Evolutionary conservation across 2,797 vertebrate species (phyloP).

Genomic region (Pteropus rufus): DNA sequence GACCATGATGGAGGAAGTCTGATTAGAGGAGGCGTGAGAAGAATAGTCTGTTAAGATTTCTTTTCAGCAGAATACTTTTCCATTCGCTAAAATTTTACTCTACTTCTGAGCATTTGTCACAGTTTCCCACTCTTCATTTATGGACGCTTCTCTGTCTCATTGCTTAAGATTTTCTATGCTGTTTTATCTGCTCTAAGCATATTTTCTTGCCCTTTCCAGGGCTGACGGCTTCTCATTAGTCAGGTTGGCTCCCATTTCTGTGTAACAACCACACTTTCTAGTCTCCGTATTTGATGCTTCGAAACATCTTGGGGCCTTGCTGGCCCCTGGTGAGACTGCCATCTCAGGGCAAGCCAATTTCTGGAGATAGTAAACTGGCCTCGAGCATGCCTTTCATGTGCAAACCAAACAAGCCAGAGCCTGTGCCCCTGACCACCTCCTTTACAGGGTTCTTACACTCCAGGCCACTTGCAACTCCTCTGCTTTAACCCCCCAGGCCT

Average conservation of each 20-base stretch:
- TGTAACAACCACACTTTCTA: neutral
- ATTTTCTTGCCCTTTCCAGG: neutral
- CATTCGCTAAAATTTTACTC: neutral
- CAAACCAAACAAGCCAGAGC: neutral
- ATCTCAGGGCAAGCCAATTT: neutral
- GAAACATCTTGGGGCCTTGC: neutral
- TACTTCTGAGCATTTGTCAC: neutral
- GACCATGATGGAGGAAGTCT: neutral
- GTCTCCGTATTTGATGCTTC: neutral
- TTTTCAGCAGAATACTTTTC: neutral
- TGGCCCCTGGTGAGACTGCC: neutral
- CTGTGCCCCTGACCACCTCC: neutral
- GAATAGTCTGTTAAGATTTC: no score
- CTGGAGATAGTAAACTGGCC: neutral
- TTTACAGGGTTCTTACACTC: neutral
- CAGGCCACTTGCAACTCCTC: neutral
- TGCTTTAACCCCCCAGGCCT: neutral
- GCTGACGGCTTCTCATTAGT: neutral
- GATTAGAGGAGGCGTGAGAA: neutral
- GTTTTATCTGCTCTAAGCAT: neutral
- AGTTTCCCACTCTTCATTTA: neutral
- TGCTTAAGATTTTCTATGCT: neutral
- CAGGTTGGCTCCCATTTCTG: neutral
- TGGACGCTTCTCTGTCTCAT: neutral
- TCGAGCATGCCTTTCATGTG: neutral